phyloP scores from a whole-genome alignment of 2,888 invertebrate genomes.

The Leucozona laternaria region DNA sequence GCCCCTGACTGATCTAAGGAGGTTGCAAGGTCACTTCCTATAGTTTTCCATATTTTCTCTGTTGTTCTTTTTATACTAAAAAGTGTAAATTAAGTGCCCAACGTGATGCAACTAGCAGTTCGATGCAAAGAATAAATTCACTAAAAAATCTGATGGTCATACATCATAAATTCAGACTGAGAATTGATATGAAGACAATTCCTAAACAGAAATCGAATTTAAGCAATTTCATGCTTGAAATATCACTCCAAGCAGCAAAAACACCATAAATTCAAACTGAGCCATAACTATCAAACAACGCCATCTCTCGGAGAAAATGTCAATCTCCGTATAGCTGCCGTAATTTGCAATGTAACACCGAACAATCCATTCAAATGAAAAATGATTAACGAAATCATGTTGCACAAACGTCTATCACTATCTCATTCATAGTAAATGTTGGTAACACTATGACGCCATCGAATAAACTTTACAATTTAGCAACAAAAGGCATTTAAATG shows the following conservation, averaged over 20 bases:
- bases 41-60: conserved; percentile 27
- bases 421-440: conserved; percentile 51
- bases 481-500: conserved; percentile 59
- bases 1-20: conserved; percentile 22
- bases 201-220: background rate
- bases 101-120: background rate
- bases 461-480: conserved; percentile 61
- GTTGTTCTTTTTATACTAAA: background rate
- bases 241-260: conserved; percentile 11
- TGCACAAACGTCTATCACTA: conserved; percentile 57
- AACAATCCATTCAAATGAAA: conserved; percentile 36
- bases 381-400: conserved; percentile 67
- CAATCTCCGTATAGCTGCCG: conserved; percentile 48
- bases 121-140: too few species aligned
- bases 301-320: conserved; percentile 63
- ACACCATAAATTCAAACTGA: conserved; percentile 28
- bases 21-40: conserved; percentile 63
- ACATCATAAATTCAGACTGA: too few species aligned
- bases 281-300: conserved; percentile 22
- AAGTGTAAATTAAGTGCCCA: background rate
- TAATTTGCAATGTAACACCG: conserved; percentile 54
- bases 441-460: conserved; percentile 57
- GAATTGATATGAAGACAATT: background rate
- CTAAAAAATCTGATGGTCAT: too few species aligned
- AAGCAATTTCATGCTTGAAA: background rate